Evolutionary conservation across 2,113 vertebrate genomes (phyloP), one percentile per base, ranked within the genome.

Genomic region (Nesoenas mayeri): DNA sequence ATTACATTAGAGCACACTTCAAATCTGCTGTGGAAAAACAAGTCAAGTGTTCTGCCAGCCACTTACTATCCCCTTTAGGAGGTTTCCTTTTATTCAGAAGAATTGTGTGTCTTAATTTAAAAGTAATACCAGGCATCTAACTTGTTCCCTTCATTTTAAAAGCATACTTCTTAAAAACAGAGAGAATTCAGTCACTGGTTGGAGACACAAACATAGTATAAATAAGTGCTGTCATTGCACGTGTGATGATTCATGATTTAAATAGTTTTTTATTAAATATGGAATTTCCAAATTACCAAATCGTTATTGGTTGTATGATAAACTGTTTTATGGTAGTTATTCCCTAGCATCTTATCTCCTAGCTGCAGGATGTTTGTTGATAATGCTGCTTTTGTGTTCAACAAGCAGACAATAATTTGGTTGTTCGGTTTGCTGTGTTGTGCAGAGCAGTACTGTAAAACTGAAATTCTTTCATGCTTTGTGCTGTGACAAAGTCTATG

Each of bases 241-340:
- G 90, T 95, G 83, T 97, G 95, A 95, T 96, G 95, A 97, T 96
- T 98, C 97, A 97, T 97, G 98, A 98, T 98, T 98, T 98, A 98
- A 98, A 98, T 98, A 98, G 98, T 97, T 98, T 96, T 98, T 92
- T 97, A 95, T 98, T 98, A 98, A 98, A 98, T 98, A 98, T 98
- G 98, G 98, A 98, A 98, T 98, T 98, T 96, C 92, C 94, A 97
- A 97, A 98, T 97, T 97, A 98, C 98, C 98, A 98, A 98, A 98
- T 98, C 98, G 98, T 98, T 98, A 98, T 98, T 98, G 98, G 95
- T 96, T 98, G 97, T 96, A 97, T 97, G 97, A 98, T 98, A 98
- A 99, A 99, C 98, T 97, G 98, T 98, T 99, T 99, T 98, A 96
- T 96, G 98, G 97, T 97, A 97, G 97, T 96, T 98, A 82, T 98